Evolutionary conservation across 2,797 vertebrate genomes (phyloP).

Genomic region (Craterocephalus amniculus): DNA sequence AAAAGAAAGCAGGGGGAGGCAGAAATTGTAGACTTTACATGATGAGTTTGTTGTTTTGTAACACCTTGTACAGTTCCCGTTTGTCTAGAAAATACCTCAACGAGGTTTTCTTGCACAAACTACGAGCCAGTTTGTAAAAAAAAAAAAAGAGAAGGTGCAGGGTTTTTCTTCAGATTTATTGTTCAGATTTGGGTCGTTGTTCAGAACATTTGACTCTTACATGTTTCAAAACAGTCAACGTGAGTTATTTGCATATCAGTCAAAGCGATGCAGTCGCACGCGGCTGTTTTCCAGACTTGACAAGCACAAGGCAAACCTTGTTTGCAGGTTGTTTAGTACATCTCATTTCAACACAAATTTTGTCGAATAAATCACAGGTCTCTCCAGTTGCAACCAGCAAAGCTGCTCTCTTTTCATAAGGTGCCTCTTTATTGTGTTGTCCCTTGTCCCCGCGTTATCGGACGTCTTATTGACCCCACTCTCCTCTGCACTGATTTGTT

Average conservation of each 20-base stretch:
- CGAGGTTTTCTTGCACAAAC: conserved; percentile 55
- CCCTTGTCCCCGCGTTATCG: conserved; percentile 61
- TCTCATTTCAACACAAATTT: conserved; percentile 40
- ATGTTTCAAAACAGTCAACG: conserved; percentile 45
- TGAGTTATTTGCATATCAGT: conserved; percentile 70
- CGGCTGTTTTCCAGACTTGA: conserved; percentile 59
- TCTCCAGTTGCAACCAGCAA: conserved; percentile 70
- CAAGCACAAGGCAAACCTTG: conserved; percentile 72
- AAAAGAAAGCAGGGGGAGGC: conserved; percentile 52
- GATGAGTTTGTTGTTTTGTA: conserved; percentile 66
- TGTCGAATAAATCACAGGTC: conserved; percentile 52
- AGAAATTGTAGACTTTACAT: conserved; percentile 62
- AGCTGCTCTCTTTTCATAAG: conserved; percentile 77
- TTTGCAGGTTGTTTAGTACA: conserved; percentile 36
- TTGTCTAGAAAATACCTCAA: conserved; percentile 77
- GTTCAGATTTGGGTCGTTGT: conserved; percentile 20
- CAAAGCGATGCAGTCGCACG: conserved; percentile 60
- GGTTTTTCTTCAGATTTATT: conserved; percentile 20
- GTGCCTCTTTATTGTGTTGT: conserved; percentile 80
- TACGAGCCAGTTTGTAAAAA: conserved; percentile 60
- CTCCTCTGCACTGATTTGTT: conserved; percentile 73
- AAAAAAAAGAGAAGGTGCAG: conserved; percentile 11
- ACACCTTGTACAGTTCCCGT: conserved; percentile 75
- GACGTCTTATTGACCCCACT: conserved; percentile 59
- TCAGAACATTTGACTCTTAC: conserved; percentile 39